Evolutionary conservation across 2,113 vertebrate species (phyloP), one percentile per base, ranked within the genome.

Genomic region (Eleginops maclovinus): DNA sequence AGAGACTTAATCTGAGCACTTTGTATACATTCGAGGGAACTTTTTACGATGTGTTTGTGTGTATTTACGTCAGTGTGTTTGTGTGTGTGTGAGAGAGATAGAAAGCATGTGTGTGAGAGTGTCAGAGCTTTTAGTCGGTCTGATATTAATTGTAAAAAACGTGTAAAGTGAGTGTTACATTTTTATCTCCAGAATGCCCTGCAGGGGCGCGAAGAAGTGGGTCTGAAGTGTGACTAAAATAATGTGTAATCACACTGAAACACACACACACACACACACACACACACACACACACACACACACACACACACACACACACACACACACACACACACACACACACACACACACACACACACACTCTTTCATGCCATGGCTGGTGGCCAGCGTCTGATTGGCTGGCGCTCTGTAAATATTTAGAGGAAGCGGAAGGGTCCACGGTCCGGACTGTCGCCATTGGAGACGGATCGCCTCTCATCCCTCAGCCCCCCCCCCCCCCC

Each of bases 321-420:
- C 46, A 61, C 80, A 54, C 61, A 68, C 24, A 74, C 22, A 75
- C 55, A 43, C 43, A 70, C 62, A 81, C 53, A 67, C 28, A 66
- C 44, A 17, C 53, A 58, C 41, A 77, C 13, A 78, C 11, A 75
- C 16, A 68, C 72, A 75, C 54, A 61, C 51, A 31, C 83, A 76
- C 78, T 82, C 61, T 36, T 75, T 82, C 89, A 81, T 65, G 75
- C n/a, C n/a, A n/a, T n/a, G n/a, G n/a, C n/a, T n/a, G n/a, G n/a
- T n/a, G n/a, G n/a, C n/a, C n/a, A n/a, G n/a, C n/a, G n/a, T n/a
- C 61, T 73, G 79, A 93, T 91, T 91, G 89, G 91, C 46, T 22
- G 26, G 26, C 12, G 2, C 81, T 92, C 72, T 92, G 87, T 93
- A 93, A 93, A 93, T 93, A 93, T 93, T 93, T 93, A 90, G 89